Evolutionary conservation across 2,888 invertebrate species (phyloP).

Genomic region (Erynnis tages): DNA sequence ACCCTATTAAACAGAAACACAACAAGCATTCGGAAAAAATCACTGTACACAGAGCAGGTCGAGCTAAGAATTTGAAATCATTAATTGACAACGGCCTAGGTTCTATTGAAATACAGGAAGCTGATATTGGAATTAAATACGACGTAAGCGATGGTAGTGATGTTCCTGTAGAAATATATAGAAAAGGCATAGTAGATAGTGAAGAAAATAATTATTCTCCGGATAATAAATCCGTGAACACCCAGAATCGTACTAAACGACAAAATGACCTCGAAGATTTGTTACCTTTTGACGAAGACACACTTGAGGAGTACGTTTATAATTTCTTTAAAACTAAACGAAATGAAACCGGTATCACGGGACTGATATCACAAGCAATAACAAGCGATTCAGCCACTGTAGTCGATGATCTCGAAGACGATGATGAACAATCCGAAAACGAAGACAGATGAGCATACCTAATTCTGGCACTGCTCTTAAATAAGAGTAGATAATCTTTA

Average conservation of each 20-base stretch:
- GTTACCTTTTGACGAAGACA: conserved; percentile 68
- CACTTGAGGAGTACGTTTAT: conserved; percentile 65
- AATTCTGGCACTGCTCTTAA: too few species aligned
- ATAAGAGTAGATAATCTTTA: too few species aligned
- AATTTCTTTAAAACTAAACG: conserved; percentile 62
- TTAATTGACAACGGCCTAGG: conserved; percentile 67
- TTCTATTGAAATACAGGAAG: conserved; percentile 80
- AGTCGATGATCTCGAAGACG: conserved; percentile 54
- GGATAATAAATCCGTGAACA: conserved; percentile 30
- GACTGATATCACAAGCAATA: conserved; percentile 64
- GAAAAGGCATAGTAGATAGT: conserved; percentile 82
- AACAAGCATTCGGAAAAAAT: conserved; percentile 52
- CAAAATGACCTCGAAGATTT: conserved; percentile 69
- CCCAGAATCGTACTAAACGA: conserved; percentile 51
- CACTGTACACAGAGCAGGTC: conserved; percentile 50
- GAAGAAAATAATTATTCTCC: conserved; percentile 62
- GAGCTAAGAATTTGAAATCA: conserved; percentile 62
- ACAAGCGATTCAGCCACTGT: conserved; percentile 56
- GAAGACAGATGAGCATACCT: conserved; percentile 55
- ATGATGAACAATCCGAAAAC: conserved; percentile 47
- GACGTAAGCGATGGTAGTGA: conserved; percentile 79
- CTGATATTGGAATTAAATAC: conserved; percentile 80
- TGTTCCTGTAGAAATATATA: conserved; percentile 79
- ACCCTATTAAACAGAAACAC: conserved; percentile 64
- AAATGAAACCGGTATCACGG: conserved; percentile 65